These are phyloP conservation scores for Nannoperca australis DNA, from an alignment of 2,797 vertebrate species.

Conservation along the genomic window DNA sequence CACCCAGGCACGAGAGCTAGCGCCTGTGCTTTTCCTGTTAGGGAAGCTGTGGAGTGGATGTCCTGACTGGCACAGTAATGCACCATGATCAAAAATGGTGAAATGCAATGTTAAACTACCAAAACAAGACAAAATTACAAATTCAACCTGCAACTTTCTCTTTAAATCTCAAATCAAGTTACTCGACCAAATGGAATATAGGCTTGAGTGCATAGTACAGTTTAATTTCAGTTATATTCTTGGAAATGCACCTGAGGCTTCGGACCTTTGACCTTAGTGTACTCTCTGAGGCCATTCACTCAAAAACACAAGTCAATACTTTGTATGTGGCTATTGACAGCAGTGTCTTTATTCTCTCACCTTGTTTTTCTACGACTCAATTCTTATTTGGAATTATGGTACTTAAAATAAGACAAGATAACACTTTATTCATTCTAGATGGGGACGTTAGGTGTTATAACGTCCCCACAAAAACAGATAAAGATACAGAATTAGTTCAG, in stretches of 20 bases:
- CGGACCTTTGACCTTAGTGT: background rate
- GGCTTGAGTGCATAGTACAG: background rate
- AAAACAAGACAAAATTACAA: too few relatives aligned
- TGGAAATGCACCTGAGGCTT: background rate
- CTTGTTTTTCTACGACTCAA: background rate
- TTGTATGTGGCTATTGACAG: background rate
- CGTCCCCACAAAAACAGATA: background rate
- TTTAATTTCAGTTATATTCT: background rate
- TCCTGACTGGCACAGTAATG: too few relatives aligned
- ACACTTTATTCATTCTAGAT: background rate
- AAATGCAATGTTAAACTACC: too few relatives aligned
- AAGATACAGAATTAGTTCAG: background rate
- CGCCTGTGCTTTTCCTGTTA: too few relatives aligned
- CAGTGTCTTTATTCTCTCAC: background rate
- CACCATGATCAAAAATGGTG: too few relatives aligned
- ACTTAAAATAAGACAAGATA: constrained; percentile 5
- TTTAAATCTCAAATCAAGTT: constrained; percentile 9
- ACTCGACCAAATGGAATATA: background rate
- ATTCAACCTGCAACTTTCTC: too few relatives aligned
- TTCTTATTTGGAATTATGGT: background rate
- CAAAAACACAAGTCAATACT: constrained; percentile 13
- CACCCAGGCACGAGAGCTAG: too few relatives aligned
- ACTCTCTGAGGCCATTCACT: constrained; percentile 3
- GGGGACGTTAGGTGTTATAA: background rate
- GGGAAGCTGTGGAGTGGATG: too few relatives aligned